Conservation (phyloP, 2,113 vertebrate species). For the Scopus umbretta region DNA sequence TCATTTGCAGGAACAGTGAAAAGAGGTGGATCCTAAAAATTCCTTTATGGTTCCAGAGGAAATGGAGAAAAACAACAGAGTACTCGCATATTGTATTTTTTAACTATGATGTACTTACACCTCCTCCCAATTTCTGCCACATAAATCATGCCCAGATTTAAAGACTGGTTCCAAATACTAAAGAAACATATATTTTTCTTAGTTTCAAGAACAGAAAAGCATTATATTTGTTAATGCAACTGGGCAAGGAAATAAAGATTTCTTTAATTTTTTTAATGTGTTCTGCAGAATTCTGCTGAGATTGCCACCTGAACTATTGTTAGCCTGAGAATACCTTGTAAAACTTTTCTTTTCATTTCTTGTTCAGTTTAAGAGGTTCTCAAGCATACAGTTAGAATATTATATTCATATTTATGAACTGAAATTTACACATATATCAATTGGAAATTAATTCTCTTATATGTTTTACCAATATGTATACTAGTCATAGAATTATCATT, state of each 20-base stretch:
- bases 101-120: not conserved
- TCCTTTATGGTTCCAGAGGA: not conserved
- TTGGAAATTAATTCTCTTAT: not conserved
- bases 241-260: not conserved
- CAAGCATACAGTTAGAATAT: not conserved
- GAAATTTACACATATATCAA: not conserved
- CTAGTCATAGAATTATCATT: not conserved
- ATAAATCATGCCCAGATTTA: not conserved
- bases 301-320: not conserved
- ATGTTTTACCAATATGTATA: not conserved
- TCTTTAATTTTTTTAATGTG: not conserved
- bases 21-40: not conserved
- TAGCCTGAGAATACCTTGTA: not conserved
- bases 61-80: not conserved
- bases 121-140: rapidly evolving
- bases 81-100: not conserved
- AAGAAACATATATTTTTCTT: not conserved
- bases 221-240: not conserved
- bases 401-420: not conserved
- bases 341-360: not conserved
- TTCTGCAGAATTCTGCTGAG: not conserved
- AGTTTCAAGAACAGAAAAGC: not conserved
- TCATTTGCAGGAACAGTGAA: not conserved
- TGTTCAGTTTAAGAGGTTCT: not conserved
- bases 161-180: not conserved